Conservation (phyloP, 1,140 invertebrate genomes). For the Holcopasites calliopsidis region DNA sequence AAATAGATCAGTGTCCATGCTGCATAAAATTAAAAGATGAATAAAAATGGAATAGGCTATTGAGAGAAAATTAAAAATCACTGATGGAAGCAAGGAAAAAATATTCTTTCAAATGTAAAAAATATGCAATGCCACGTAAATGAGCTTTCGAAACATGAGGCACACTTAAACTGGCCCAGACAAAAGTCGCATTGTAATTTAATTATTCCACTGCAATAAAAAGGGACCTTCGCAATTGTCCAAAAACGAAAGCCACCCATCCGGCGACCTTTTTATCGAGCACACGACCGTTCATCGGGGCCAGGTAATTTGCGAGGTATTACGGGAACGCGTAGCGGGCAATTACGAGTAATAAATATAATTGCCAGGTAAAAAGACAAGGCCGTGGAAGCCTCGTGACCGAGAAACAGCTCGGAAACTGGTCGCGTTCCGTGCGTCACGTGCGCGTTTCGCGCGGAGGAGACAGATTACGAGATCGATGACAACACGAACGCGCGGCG, state of each 20-base stretch:
- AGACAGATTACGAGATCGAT: constrained; percentile 17
- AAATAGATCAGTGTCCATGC: too few relatives aligned
- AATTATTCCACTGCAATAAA: not conserved
- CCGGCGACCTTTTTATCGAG: not conserved
- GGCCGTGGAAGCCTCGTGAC: not conserved
- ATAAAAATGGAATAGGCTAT: too few relatives aligned
- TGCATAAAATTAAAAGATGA: too few relatives aligned
- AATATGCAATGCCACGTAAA: too few relatives aligned
- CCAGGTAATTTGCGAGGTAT: too few relatives aligned
- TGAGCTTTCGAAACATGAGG: too few relatives aligned
- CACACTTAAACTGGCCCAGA: too few relatives aligned
- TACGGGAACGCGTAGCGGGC: not conserved
- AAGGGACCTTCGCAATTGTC: not conserved
- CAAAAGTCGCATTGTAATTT: too few relatives aligned
- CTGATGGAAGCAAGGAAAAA: too few relatives aligned
- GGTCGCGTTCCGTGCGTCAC: constrained; percentile 32
- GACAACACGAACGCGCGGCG: not conserved
- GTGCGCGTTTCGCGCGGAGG: not conserved
- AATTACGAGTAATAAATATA: constrained; percentile 17
- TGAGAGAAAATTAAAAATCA: too few relatives aligned
- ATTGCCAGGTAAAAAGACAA: not conserved
- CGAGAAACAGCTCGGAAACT: not conserved
- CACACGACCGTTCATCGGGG: too few relatives aligned
- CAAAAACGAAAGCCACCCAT: not conserved
- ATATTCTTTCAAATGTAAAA: too few relatives aligned